Base-by-base conservation (phyloP, 2,113 vertebrate genomes). In the Neotragus moschatus region DNA sequence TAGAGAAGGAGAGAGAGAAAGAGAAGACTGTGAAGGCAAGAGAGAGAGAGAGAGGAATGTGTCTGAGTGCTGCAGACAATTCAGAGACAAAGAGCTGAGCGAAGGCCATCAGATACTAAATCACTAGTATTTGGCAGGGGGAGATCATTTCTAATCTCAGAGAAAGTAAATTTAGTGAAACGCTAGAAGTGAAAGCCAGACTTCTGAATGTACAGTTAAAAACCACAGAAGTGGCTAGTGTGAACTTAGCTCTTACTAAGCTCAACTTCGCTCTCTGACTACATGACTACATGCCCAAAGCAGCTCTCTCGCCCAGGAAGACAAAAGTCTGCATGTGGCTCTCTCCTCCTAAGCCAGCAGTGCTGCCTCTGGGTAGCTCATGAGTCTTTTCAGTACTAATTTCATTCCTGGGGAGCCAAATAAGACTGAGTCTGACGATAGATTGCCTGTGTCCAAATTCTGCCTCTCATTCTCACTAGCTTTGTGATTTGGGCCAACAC, bases 151-250 rank as follows among this genome's bases (percentile, higher is more conserved):
- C 17, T 70, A 73, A 70, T 60, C 25, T 60, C 63, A 58, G 51
- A 90, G 77, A 89, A 73, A 60, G 73, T 51, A 17, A 49, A 90
- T 90, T 75, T 60, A 82, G 33, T 73, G 21, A 73, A 82, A 89
- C 2, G 1, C 86, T 33, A 39, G 26, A 26, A 60, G 51, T 82
- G 25, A 94, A 82, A 58, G 60, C 14, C 19, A 33, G 11, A 70
- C 26, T 84, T 88, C 25, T 51, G 39, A 89, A 66, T 55, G 49
- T 60, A 49, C 39, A 73, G 13, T 73, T 89, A 49, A 89, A 75
- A 70, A 49, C 2, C 6, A 17, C 36, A 4, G 9, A 58, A 55
- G 15, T 45, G 58, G 17, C 39, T 82, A 39, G 39, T 23, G 39
- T 49, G 51, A 73, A 39, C 43, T 17, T 70, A 70, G n/a, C 66